Conservation (phyloP, 2,797 vertebrate species). For the Leptodactylus fallax region DNA sequence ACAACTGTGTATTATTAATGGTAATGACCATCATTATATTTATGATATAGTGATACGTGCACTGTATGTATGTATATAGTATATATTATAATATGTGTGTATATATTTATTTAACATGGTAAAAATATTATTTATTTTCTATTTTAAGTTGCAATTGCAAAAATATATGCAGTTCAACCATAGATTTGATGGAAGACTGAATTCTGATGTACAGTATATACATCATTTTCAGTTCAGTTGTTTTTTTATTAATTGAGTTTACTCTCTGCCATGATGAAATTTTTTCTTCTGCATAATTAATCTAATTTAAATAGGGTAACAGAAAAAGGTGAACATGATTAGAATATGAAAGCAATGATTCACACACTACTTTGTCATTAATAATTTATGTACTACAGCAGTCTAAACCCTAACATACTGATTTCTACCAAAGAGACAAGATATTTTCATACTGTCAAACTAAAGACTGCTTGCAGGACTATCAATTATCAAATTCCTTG, state of each 20-base stretch:
- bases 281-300: slow-evolving; percentile 50
- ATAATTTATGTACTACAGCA: slow-evolving; percentile 39
- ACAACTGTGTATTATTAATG: too few species aligned
- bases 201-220: slow-evolving; percentile 13
- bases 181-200: background rate
- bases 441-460: background rate
- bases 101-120: background rate
- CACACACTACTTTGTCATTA: slow-evolving; percentile 24
- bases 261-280: slow-evolving; percentile 12
- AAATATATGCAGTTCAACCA: background rate
- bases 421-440: slow-evolving; percentile 22
- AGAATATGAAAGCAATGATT: slow-evolving; percentile 45
- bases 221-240: slow-evolving; percentile 13
- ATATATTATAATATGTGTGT: too few species aligned
- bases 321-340: slow-evolving; percentile 43
- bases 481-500: slow-evolving; percentile 25
- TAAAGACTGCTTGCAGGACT: slow-evolving; percentile 8
- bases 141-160: background rate
- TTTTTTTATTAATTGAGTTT: slow-evolving; percentile 41
- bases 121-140: background rate
- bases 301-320: slow-evolving; percentile 48
- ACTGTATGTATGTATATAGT: too few species aligned
- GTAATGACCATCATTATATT: too few species aligned
- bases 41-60: too few species aligned
- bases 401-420: slow-evolving; percentile 24